A percentile compares a stretch with the other conserved stretches of the same genome.
Conservation (phyloP, 2,113 vertebrate species). For the Oreochromis aureus region DNA sequence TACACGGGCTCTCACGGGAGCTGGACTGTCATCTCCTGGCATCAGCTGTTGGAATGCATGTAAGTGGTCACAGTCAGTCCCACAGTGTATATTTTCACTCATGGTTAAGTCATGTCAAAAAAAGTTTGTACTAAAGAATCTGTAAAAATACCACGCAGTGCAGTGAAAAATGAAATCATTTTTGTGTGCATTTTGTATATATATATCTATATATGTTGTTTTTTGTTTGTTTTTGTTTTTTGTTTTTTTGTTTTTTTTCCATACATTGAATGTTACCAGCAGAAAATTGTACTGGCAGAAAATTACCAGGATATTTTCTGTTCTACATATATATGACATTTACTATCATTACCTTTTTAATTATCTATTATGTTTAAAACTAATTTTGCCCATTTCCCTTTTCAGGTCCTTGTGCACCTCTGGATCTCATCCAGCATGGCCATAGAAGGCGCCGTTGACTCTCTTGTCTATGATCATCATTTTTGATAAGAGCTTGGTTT, state of each 20-base stretch:
- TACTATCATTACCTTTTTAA: neutral
- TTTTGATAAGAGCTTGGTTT: neutral
- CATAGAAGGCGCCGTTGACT: neutral
- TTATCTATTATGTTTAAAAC: neutral
- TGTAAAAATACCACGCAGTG: neutral
- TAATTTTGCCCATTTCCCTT: neutral
- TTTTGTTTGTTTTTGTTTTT: neutral
- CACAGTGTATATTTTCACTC: neutral
- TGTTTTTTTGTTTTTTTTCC: neutral
- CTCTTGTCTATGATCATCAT: neutral
- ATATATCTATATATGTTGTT: too few species aligned
- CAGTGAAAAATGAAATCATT: neutral
- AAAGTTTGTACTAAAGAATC: neutral
- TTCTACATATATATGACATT: neutral
- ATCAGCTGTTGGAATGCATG: constrained; percentile 45
- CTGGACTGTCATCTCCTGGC: constrained; percentile 60
- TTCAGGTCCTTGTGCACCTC: neutral
- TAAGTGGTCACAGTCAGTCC: constrained; percentile 35
- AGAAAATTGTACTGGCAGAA: neutral
- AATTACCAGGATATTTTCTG: neutral
- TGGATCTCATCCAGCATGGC: neutral
- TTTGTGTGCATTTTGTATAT: neutral
- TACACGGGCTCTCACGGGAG: constrained; percentile 38
- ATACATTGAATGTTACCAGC: neutral
- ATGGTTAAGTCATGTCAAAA: neutral